Percentiles rank a stretch among this genome's conserved stretches.
Evolutionary conservation across 2,797 vertebrate genomes (phyloP).

Genomic region (Lepilemur septentrionalis): DNA sequence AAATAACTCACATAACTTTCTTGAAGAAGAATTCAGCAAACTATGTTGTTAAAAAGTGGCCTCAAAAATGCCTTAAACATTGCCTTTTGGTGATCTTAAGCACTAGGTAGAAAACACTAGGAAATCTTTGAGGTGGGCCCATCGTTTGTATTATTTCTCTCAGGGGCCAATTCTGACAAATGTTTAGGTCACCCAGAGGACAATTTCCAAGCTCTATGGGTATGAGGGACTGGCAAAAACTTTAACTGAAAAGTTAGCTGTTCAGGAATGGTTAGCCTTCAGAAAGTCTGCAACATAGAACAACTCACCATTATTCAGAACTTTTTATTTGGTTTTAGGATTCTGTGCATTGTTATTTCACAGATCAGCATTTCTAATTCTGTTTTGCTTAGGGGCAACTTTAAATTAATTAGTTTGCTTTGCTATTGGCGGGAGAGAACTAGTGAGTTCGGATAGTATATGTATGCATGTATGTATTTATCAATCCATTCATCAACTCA

Average conservation of each 20-base stretch:
- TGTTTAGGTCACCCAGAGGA: neutral
- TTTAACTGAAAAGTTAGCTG: neutral
- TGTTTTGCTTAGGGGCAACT: slow-evolving; percentile 21
- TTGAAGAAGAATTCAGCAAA: slow-evolving; percentile 56
- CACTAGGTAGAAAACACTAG: neutral
- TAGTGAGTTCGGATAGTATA: neutral
- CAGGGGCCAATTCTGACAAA: slow-evolving; percentile 3
- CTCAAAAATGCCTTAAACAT: slow-evolving; percentile 35
- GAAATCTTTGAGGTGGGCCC: neutral
- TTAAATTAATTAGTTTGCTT: slow-evolving; percentile 23
- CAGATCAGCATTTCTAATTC: neutral
- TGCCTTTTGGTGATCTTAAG: neutral
- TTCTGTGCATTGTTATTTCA: neutral
- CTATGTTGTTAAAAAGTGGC: slow-evolving; percentile 38
- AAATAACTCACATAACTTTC: slow-evolving; percentile 55
- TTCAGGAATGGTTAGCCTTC: neutral
- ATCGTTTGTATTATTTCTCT: neutral
- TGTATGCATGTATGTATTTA: neutral
- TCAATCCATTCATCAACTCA: neutral
- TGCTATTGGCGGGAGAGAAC: neutral
- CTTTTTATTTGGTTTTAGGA: slow-evolving; percentile 33
- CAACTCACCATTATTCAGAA: neutral
- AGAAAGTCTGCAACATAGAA: neutral
- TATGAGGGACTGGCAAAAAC: neutral
- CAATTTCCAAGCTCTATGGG: neutral